These are phyloP conservation scores for Metacarcinus magister DNA, from an alignment of 2,888 invertebrate species.

Conservation along the genomic window DNA sequence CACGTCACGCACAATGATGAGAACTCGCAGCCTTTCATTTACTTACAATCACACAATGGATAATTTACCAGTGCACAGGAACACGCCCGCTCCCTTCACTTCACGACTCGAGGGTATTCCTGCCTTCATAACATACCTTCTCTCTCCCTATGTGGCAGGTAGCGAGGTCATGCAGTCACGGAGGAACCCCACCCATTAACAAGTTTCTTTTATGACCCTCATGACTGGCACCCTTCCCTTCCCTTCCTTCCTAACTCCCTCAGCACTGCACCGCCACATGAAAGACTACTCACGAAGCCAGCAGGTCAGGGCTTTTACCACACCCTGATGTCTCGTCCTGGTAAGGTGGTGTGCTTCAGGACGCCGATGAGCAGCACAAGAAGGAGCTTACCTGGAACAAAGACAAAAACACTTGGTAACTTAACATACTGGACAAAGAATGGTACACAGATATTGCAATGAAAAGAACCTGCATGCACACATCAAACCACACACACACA, in stretches of 20 bases:
- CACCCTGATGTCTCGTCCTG: not conserved
- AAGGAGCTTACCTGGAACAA: not conserved
- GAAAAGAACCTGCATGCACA: too few relatives aligned
- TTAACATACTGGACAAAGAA: not conserved
- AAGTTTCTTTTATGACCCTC: not conserved
- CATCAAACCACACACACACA: too few relatives aligned
- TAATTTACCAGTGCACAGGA: not conserved
- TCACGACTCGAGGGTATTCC: not conserved
- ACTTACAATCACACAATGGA: slow-evolving; percentile 26
- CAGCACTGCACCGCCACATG: not conserved
- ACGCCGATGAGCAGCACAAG: not conserved
- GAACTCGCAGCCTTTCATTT: not conserved
- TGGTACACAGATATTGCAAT: too few relatives aligned
- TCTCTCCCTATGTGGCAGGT: not conserved
- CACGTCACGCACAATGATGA: slow-evolving; percentile 13
- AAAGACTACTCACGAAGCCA: not conserved
- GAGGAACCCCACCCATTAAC: not conserved
- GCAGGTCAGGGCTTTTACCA: not conserved
- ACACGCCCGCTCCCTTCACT: not conserved
- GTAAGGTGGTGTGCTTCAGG: too few relatives aligned
- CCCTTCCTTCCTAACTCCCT: not conserved
- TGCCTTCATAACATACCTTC: not conserved
- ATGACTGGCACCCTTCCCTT: not conserved
- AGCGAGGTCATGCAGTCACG: slow-evolving; percentile 9
- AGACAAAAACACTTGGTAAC: not conserved